These are phyloP conservation scores for Netelia melanura DNA, from an alignment of 2,888 invertebrate species.

Conservation along the genomic window DNA sequence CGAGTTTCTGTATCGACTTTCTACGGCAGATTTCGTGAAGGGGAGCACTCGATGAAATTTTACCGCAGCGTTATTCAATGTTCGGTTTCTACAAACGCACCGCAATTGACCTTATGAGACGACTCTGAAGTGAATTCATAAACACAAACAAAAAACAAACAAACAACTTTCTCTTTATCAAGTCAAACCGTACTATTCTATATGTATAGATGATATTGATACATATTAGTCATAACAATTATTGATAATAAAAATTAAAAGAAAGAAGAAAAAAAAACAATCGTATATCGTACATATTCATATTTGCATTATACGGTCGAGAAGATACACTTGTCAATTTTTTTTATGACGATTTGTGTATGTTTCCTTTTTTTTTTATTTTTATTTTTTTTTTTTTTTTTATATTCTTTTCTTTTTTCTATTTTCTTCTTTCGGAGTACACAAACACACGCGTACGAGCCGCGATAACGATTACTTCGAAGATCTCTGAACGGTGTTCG, in stretches of 20 bases:
- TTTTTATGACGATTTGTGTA: slow-evolving; percentile 79
- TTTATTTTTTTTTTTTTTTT: slow-evolving; percentile 8
- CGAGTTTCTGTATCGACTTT: slow-evolving; percentile 13
- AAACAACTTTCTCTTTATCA: slow-evolving; percentile 71
- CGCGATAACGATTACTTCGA: slow-evolving; percentile 76
- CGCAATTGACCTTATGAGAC: slow-evolving; percentile 71
- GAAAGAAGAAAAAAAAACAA: slow-evolving; percentile 24
- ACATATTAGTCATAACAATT: slow-evolving; percentile 72
- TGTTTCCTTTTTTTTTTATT: slow-evolving; percentile 8
- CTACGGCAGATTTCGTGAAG: slow-evolving; percentile 13
- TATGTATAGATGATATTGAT: slow-evolving; percentile 72
- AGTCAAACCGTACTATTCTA: slow-evolving; percentile 79
- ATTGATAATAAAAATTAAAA: slow-evolving; percentile 47
- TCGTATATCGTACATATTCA: slow-evolving; percentile 77
- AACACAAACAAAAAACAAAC: slow-evolving; percentile 60
- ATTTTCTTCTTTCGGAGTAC: slow-evolving; percentile 1
- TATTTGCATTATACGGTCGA: slow-evolving; percentile 78
- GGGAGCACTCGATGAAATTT: slow-evolving; percentile 38
- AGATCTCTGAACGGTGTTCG: slow-evolving; percentile 75
- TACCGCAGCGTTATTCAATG: slow-evolving; percentile 70
- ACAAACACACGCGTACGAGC: slow-evolving; percentile 56
- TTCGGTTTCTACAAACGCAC: slow-evolving; percentile 74
- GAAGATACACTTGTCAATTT: slow-evolving; percentile 66
- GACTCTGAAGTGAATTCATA: slow-evolving; percentile 71
- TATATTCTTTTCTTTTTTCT: no score